phyloP scores from a whole-genome alignment of 1,140 invertebrate species.

The Tenebrio molitor region DNA sequence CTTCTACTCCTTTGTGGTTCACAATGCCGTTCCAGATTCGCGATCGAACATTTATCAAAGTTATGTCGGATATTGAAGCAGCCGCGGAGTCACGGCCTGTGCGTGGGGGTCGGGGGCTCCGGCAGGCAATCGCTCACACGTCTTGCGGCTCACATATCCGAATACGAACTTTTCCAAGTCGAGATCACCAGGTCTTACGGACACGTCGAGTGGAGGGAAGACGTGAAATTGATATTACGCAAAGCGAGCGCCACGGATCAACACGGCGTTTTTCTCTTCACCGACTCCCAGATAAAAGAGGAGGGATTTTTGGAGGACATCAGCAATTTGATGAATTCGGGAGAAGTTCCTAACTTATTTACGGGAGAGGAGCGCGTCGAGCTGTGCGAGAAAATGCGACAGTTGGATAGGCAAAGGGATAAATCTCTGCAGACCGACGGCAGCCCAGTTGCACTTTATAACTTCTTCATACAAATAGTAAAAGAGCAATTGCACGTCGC shows the following conservation, averaged over 20 bases:
- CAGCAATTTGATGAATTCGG: constrained; percentile 93
- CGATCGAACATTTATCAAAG: constrained; percentile 94
- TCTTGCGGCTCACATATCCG: constrained; percentile 92
- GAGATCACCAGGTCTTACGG: constrained; percentile 92
- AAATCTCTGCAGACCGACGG: constrained; percentile 94
- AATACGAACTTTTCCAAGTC: constrained; percentile 93
- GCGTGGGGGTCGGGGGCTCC: constrained; percentile 93
- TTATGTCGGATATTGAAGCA: constrained; percentile 94
- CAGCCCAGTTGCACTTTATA: constrained; percentile 90
- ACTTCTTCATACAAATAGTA: constrained; percentile 91
- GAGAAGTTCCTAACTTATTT: constrained; percentile 95
- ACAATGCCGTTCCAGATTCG: constrained; percentile 75
- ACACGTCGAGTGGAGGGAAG: constrained; percentile 89
- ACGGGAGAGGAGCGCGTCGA: constrained; percentile 90
- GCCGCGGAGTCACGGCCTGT: constrained; percentile 86
- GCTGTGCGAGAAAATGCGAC: constrained; percentile 94
- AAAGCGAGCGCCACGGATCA: constrained; percentile 87
- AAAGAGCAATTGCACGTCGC: constrained; percentile 95
- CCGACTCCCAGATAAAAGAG: constrained; percentile 83
- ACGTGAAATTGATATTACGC: constrained; percentile 85
- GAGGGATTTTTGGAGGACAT: constrained; percentile 95
- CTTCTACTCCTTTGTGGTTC: not conserved
- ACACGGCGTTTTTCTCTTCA: constrained; percentile 89
- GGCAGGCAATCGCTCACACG: constrained; percentile 92
- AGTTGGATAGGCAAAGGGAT: constrained; percentile 91